These are phyloP conservation scores for Pollimyrus isidori DNA, from an alignment of 2,113 vertebrate genomes.

Conservation along the genomic window DNA sequence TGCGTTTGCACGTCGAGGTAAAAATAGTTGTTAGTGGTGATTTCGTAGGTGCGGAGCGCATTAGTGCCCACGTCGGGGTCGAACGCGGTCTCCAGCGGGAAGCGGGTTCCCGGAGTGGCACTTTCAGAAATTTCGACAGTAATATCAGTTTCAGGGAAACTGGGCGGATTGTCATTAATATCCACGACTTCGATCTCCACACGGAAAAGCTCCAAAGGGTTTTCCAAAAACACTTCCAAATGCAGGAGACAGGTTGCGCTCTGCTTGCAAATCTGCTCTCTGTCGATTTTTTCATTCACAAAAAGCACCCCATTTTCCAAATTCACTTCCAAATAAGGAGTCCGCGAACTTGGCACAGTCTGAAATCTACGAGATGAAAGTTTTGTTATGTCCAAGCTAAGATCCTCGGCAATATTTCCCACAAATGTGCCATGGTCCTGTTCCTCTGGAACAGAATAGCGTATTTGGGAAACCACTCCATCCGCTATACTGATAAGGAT, in stretches of 20 bases:
- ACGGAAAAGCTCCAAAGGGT: slow-evolving; percentile 89
- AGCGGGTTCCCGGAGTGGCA: slow-evolving; percentile 90
- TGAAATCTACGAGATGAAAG: slow-evolving; percentile 89
- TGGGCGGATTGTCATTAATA: slow-evolving; percentile 93
- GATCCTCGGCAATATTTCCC: slow-evolving; percentile 96
- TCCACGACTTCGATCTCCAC: slow-evolving; percentile 94
- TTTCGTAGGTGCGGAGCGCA: slow-evolving; percentile 89
- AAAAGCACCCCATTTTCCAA: slow-evolving; percentile 87
- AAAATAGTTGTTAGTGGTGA: slow-evolving; percentile 91
- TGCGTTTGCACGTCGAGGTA: slow-evolving; percentile 94
- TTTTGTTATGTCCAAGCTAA: slow-evolving; percentile 97
- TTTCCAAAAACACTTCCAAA: slow-evolving; percentile 94
- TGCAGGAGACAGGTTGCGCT: slow-evolving; percentile 85
- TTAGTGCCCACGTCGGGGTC: slow-evolving; percentile 95
- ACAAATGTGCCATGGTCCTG: slow-evolving; percentile 92
- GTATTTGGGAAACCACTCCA: slow-evolving; percentile 80
- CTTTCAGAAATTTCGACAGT: slow-evolving; percentile 96
- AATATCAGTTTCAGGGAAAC: slow-evolving; percentile 88
- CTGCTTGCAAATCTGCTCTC: slow-evolving; percentile 92
- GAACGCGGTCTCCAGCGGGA: slow-evolving; percentile 92
- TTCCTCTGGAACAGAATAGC: slow-evolving; percentile 94
- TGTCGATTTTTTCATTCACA: slow-evolving; percentile 87
- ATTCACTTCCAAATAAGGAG: slow-evolving; percentile 91
- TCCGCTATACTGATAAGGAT: slow-evolving; percentile 74
- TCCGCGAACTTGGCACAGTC: slow-evolving; percentile 82